Evolutionary conservation across 2,888 invertebrate species (phyloP).

Genomic region (Geophilus truncorum): DNA sequence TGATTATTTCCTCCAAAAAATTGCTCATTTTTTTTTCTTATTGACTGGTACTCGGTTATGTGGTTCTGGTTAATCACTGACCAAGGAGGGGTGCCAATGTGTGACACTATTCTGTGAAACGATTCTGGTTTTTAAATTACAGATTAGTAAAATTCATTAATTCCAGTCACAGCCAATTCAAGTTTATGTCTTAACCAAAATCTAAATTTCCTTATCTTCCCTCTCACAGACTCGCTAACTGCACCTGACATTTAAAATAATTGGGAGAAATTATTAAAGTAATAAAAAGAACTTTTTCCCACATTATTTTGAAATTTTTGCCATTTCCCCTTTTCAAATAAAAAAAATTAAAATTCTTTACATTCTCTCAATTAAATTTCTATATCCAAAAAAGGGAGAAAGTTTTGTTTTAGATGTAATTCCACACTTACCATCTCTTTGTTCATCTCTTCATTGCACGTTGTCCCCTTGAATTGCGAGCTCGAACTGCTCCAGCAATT

Average conservation of each 20-base stretch:
- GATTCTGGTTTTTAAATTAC: slow-evolving; percentile 19
- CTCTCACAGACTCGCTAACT: not conserved
- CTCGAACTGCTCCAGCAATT: not conserved
- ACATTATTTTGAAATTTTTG: no score
- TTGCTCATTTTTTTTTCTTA: not conserved
- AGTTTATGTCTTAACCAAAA: not conserved
- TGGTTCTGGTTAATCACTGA: not conserved
- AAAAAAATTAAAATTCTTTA: no score
- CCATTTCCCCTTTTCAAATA: no score
- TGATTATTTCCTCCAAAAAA: not conserved
- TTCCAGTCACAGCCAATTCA: not conserved
- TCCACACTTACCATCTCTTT: no score
- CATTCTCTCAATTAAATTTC: no score
- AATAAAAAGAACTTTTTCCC: no score
- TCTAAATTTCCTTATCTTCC: not conserved
- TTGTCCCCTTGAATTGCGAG: not conserved
- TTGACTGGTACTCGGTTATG: not conserved
- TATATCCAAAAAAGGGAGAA: no score
- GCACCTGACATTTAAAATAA: no score
- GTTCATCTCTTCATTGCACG: not conserved
- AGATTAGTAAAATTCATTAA: not conserved
- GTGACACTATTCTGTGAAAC: not conserved
- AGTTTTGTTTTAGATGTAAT: no score
- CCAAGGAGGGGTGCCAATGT: not conserved
- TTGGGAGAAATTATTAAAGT: not conserved